Conservation (phyloP, 1,140 invertebrate genomes). For the Drosophila pseudoananassae region DNA sequence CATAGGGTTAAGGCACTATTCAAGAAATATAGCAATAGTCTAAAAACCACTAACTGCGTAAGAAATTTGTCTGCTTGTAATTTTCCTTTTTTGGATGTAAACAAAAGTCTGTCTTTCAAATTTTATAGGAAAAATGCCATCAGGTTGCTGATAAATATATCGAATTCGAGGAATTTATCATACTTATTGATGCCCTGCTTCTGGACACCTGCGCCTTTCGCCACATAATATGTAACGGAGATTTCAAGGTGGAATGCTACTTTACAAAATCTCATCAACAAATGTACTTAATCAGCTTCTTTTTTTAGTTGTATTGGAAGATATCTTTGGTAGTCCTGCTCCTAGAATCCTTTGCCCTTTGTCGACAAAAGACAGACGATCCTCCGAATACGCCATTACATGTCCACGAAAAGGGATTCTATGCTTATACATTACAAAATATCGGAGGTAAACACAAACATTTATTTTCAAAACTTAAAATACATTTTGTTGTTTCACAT, state of each 20-base stretch:
- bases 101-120: background rate
- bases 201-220: slow-evolving; percentile 92
- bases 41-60: slow-evolving; percentile 90
- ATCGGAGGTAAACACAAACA: slow-evolving; percentile 60
- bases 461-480: background rate
- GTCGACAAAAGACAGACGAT: slow-evolving; percentile 80
- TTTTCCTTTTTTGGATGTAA: background rate
- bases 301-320: slow-evolving; percentile 86
- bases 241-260: slow-evolving; percentile 86
- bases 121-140: slow-evolving; percentile 88
- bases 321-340: slow-evolving; percentile 86
- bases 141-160: slow-evolving; percentile 93
- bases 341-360: slow-evolving; percentile 87
- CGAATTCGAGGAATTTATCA: slow-evolving; percentile 93
- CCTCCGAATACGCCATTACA: slow-evolving; percentile 77
- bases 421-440: slow-evolving; percentile 81
- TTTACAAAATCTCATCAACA: background rate
- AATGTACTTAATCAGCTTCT: slow-evolving; percentile 20
- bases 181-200: slow-evolving; percentile 92
- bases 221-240: slow-evolving; percentile 92
- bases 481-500: background rate
- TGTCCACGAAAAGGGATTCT: slow-evolving; percentile 86
- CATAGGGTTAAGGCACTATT: slow-evolving; percentile 86
- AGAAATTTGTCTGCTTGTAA: slow-evolving; percentile 55
- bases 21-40: slow-evolving; percentile 88